These are phyloP conservation scores for Strongylocentrotus purpuratus DNA, from an alignment of 35 echinoderm and acorn worm genomes.

Conservation along the genomic window DNA sequence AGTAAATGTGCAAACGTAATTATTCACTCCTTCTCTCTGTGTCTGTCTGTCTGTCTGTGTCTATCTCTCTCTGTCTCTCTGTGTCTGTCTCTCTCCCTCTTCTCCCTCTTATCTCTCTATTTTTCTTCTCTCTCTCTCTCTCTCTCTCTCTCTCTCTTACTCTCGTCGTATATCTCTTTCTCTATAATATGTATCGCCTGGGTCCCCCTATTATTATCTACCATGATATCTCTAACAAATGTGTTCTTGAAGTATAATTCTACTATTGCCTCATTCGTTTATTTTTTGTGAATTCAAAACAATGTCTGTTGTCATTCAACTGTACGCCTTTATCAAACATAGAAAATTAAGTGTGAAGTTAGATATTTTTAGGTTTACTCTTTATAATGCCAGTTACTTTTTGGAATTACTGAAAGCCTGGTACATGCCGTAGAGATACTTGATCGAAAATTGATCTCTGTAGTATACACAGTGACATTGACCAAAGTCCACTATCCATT, in stretches of 20 bases:
- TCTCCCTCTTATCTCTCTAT: no score
- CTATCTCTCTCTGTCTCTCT: no score
- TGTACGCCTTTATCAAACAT: background rate
- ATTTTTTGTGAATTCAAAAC: background rate
- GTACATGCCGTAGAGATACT: no score
- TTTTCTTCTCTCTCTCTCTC: no score
- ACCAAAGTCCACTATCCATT: background rate
- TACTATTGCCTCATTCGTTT: background rate
- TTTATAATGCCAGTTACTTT: no score
- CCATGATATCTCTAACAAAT: background rate
- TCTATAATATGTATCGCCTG: background rate
- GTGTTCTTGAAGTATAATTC: background rate
- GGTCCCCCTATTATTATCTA: background rate
- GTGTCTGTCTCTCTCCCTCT: background rate
- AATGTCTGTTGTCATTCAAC: background rate
- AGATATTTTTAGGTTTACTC: no score
- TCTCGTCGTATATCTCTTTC: background rate
- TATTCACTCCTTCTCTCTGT: background rate
- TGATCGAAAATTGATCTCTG: no score
- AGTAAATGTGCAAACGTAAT: background rate
- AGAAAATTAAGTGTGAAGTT: background rate
- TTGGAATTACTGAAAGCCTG: no score
- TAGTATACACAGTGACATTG: background rate
- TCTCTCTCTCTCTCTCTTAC: background rate
- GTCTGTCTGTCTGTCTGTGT: no score